Conservation (phyloP, 2,888 invertebrate genomes). For the Hydriomena furcata region DNA sequence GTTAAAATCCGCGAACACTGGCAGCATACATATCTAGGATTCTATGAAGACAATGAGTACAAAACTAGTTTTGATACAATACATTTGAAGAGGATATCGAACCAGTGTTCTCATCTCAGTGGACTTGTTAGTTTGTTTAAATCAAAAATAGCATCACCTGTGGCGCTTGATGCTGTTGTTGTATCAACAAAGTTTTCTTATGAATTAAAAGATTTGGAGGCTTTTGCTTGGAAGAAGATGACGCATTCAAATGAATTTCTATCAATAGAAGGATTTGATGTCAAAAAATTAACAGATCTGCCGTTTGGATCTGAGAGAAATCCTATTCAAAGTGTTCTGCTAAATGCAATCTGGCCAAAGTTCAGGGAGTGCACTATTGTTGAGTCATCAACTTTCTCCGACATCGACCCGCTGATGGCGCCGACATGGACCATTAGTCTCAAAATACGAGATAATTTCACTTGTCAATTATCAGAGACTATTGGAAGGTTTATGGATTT, state of each 20-base stretch:
- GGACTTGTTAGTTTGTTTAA: slow-evolving; percentile 94
- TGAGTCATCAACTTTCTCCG: slow-evolving; percentile 94
- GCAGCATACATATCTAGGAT: slow-evolving; percentile 92
- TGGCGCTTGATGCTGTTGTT: slow-evolving; percentile 85
- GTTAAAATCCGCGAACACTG: slow-evolving; percentile 92
- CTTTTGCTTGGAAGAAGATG: slow-evolving; percentile 85
- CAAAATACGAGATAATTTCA: slow-evolving; percentile 86
- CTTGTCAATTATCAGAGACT: slow-evolving; percentile 90
- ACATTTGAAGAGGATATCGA: slow-evolving; percentile 91
- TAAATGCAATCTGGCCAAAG: slow-evolving; percentile 94
- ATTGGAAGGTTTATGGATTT: slow-evolving; percentile 88
- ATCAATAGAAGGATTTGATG: slow-evolving; percentile 77
- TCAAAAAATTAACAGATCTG: slow-evolving; percentile 78
- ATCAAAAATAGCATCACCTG: slow-evolving; percentile 90
- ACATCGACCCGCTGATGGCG: slow-evolving; percentile 92
- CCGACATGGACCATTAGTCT: slow-evolving; percentile 90
- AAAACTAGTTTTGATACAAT: slow-evolving; percentile 95
- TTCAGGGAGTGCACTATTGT: slow-evolving; percentile 93
- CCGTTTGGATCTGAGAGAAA: slow-evolving; percentile 94
- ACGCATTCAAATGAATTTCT: slow-evolving; percentile 71
- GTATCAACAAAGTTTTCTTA: slow-evolving; percentile 92
- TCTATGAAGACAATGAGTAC: slow-evolving; percentile 89
- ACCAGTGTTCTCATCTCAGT: slow-evolving; percentile 91
- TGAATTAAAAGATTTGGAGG: slow-evolving; percentile 84
- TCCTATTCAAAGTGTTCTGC: slow-evolving; percentile 89